These are phyloP conservation scores for Otolemur crassicaudatus DNA, from an alignment of 2,797 vertebrate species.

Conservation along the genomic window DNA sequence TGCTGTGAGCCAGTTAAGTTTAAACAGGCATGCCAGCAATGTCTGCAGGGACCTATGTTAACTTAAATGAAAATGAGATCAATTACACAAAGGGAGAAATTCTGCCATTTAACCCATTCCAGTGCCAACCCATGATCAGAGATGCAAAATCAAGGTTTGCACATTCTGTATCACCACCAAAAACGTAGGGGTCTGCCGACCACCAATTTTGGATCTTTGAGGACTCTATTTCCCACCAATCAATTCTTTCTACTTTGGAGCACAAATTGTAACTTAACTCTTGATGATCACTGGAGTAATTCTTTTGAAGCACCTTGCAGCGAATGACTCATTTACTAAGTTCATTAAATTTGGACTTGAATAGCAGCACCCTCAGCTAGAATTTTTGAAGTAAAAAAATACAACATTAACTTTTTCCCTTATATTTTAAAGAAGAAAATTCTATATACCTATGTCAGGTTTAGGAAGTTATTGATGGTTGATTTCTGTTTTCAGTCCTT, in stretches of 20 bases:
- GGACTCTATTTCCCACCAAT: not conserved
- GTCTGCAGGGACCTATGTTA: not conserved
- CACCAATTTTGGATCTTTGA: not conserved
- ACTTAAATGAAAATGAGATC: not conserved
- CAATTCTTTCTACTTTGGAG: not conserved
- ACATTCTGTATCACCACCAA: not conserved
- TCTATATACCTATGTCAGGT: not conserved
- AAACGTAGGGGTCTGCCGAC: accelerated
- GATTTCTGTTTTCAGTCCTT: not conserved
- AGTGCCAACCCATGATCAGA: not conserved
- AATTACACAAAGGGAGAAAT: not conserved
- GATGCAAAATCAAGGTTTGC: not conserved
- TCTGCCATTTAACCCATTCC: not conserved
- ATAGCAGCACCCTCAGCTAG: not conserved
- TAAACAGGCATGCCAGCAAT: not conserved
- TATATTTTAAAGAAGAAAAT: constrained; percentile 3
- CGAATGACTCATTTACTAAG: not conserved
- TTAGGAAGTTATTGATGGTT: not conserved
- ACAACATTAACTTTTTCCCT: not conserved
- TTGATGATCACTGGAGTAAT: not conserved
- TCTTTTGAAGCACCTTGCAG: not conserved
- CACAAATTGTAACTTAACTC: not conserved
- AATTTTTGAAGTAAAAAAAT: constrained; percentile 7
- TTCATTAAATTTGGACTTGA: not conserved
- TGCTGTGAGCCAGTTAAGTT: not conserved